phyloP scores from a whole-genome alignment of 2,797 vertebrate species.

The Lepilemur ruficaudatus region DNA sequence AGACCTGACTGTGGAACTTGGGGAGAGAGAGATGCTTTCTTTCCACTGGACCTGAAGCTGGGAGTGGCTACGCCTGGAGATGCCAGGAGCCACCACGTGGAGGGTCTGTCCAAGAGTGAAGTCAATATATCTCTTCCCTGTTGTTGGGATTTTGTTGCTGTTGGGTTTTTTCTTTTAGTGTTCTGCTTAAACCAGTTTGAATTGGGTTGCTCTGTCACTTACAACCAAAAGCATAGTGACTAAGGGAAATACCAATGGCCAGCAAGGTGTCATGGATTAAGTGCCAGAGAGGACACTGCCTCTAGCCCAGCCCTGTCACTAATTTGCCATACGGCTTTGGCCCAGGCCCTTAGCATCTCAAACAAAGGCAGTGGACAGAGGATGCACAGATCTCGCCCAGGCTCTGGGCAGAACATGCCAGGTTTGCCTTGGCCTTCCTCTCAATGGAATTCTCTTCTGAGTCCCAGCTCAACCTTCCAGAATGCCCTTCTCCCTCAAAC shows the following conservation, averaged over 20 bases:
- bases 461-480: not conserved
- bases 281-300: not conserved
- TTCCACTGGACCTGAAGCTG: not conserved
- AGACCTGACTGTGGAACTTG: not conserved
- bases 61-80: no score
- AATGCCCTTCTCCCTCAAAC: not conserved
- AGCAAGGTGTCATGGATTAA: not conserved
- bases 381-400: rapidly evolving
- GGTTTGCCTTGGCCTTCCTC: not conserved
- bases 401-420: not conserved
- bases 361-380: not conserved
- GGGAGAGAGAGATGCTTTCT: not conserved
- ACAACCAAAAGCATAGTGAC: not conserved
- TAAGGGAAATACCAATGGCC: not conserved
- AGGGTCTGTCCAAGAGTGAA: not conserved
- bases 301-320: not conserved
- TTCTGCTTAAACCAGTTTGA: not conserved
- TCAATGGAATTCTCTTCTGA: not conserved
- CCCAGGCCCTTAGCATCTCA: not conserved
- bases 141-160: not conserved
- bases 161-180: not conserved
- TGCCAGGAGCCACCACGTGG: rapidly evolving
- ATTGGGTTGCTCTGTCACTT: not conserved
- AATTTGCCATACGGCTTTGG: not conserved
- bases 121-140: not conserved